These are phyloP conservation scores for Pangasius mekongensis DNA, from an alignment of 2,797 vertebrate genomes.

Conservation along the genomic window DNA sequence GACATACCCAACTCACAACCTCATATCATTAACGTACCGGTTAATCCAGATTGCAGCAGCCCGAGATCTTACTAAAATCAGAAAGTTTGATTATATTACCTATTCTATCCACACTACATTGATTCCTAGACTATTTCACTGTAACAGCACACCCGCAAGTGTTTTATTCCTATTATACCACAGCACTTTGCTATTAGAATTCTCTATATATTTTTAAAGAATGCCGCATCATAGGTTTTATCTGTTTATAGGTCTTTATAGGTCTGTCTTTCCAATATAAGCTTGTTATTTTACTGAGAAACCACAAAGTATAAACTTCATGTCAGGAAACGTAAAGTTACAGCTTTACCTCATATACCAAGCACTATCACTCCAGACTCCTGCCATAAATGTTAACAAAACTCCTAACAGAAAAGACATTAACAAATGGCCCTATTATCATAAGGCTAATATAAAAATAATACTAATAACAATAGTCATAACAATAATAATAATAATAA, in stretches of 20 bases:
- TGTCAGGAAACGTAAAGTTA: background rate
- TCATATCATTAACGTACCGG: background rate
- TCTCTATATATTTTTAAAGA: no score
- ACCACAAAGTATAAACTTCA: background rate
- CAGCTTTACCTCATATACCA: background rate
- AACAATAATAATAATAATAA: background rate
- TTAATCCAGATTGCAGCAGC: background rate
- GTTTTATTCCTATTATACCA: background rate
- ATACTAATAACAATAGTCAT: background rate
- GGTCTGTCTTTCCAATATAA: background rate
- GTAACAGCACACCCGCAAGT: background rate
- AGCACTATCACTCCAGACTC: background rate
- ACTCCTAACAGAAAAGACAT: background rate
- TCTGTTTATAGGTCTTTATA: background rate
- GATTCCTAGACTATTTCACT: background rate
- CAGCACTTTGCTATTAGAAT: background rate
- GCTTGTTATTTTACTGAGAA: background rate
- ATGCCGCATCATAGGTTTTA: background rate
- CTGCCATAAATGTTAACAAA: background rate
- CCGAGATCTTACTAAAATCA: background rate
- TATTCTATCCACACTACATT: background rate
- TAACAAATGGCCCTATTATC: background rate
- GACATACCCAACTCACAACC: background rate
- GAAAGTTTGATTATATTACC: background rate
- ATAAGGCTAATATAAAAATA: background rate